Evolutionary conservation across 35 echinoderm and acorn worm genomes (phyloP).

Genomic region (Anneissia japonica): DNA sequence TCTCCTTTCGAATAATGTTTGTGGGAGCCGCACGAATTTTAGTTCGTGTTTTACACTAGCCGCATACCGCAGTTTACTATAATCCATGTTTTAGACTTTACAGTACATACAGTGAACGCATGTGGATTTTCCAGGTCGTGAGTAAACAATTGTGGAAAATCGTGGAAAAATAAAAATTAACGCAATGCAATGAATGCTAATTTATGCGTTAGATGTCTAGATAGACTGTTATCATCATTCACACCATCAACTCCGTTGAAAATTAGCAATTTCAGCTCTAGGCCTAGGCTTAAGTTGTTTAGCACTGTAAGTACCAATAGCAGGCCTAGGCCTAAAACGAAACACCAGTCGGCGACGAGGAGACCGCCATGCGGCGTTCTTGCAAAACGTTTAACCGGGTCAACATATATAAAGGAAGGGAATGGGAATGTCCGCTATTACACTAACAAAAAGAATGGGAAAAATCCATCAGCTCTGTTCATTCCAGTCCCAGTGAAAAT

Average conservation of each 20-base stretch:
- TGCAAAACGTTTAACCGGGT: neutral
- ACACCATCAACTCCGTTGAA: neutral
- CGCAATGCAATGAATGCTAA: neutral
- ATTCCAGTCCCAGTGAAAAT: slow-evolving; percentile 90
- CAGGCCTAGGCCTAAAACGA: neutral
- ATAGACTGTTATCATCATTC: neutral
- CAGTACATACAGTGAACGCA: too few relatives aligned
- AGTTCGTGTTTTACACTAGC: neutral
- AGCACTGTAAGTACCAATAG: neutral
- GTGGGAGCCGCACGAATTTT: neutral
- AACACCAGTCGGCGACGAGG: too few relatives aligned
- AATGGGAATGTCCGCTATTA: neutral
- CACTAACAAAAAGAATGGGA: slow-evolving; percentile 39
- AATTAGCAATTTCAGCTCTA: neutral
- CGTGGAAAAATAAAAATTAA: neutral
- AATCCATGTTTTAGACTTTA: neutral
- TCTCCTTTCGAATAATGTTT: neutral
- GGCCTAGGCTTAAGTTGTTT: neutral
- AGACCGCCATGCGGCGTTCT: neutral
- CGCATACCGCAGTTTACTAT: neutral
- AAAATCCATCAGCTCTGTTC: slow-evolving; percentile 82
- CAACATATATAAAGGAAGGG: too few relatives aligned
- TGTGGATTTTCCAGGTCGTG: too few relatives aligned
- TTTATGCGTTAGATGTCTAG: neutral
- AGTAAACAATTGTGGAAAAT: neutral